Conservation (phyloP, 2,888 invertebrate species). For the Thumatha senex region DNA sequence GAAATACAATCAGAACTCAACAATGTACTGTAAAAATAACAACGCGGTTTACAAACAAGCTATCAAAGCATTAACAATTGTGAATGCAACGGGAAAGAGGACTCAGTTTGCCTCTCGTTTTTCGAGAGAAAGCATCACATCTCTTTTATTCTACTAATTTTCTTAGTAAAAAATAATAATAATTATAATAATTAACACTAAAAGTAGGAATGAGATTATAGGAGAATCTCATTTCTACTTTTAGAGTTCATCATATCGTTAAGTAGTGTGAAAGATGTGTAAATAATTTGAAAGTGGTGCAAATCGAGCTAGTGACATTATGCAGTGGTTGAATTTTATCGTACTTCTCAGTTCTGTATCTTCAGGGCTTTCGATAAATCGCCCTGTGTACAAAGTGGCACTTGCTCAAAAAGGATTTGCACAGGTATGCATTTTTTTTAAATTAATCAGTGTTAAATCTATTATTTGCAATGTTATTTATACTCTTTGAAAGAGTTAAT, state of each 20-base stretch:
- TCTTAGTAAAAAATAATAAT: too few relatives aligned
- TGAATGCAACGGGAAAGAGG: constrained; percentile 27
- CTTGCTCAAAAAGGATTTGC: constrained; percentile 88
- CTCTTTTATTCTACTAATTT: too few relatives aligned
- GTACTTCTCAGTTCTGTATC: constrained; percentile 39
- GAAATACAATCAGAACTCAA: constrained; percentile 48
- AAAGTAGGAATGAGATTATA: too few relatives aligned
- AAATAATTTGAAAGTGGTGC: neutral
- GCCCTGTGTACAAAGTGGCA: constrained; percentile 83
- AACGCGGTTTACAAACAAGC: constrained; percentile 71
- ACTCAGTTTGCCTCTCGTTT: constrained; percentile 54
- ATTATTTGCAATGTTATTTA: too few relatives aligned
- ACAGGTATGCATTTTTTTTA: constrained; percentile 85
- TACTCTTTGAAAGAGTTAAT: too few relatives aligned
- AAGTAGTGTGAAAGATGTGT: neutral
- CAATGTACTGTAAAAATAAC: constrained; percentile 54
- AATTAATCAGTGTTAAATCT: too few relatives aligned
- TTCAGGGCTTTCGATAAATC: constrained; percentile 52
- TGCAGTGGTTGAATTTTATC: constrained; percentile 36
- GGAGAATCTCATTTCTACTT: too few relatives aligned
- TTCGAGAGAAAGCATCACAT: constrained; percentile 45
- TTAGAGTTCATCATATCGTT: too few relatives aligned
- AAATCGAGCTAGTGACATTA: constrained; percentile 9
- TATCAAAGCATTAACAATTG: constrained; percentile 49
- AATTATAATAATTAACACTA: too few relatives aligned